Evolutionary conservation across 1,140 invertebrate species (phyloP).

Genomic region (Onthophagus taurus): DNA sequence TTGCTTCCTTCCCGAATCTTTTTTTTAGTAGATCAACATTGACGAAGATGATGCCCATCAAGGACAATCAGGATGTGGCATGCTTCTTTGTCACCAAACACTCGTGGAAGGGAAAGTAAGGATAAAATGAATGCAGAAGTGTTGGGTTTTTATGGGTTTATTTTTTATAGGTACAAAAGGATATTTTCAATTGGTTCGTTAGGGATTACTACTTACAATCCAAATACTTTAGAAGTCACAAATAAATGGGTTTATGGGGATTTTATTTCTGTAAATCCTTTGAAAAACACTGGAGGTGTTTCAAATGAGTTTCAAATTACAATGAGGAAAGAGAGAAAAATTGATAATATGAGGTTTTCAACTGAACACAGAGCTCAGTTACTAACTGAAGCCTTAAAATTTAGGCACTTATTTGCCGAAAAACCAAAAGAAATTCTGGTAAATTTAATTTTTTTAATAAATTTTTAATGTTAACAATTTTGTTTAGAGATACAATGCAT

Average conservation of each 20-base stretch:
- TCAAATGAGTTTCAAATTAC: slow-evolving; percentile 75
- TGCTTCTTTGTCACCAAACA: slow-evolving; percentile 95
- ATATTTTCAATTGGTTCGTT: slow-evolving; percentile 93
- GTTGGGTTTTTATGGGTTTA: background rate
- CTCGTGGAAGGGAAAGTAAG: slow-evolving; percentile 93
- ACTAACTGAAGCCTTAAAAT: slow-evolving; percentile 82
- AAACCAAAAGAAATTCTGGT: slow-evolving; percentile 67
- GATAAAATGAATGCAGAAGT: slow-evolving; percentile 17
- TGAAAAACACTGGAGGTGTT: slow-evolving; percentile 42
- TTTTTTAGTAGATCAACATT: slow-evolving; percentile 17
- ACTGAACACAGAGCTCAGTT: slow-evolving; percentile 89
- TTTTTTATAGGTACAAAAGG: slow-evolving; percentile 75
- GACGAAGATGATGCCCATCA: slow-evolving; percentile 72
- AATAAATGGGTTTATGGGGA: slow-evolving; percentile 89
- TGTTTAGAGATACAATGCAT: slow-evolving; percentile 75
- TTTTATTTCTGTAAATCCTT: slow-evolving; percentile 64
- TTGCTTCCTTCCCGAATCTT: background rate
- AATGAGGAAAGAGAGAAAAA: slow-evolving; percentile 83
- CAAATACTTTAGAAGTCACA: slow-evolving; percentile 85
- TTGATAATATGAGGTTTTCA: slow-evolving; percentile 94
- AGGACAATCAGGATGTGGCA: slow-evolving; percentile 84
- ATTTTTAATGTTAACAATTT: background rate
- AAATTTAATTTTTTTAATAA: slow-evolving; percentile 30
- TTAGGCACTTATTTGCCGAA: slow-evolving; percentile 67
- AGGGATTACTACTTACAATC: slow-evolving; percentile 97